Conservation (phyloP, 2,113 vertebrate species). For the Lophius piscatorius region DNA sequence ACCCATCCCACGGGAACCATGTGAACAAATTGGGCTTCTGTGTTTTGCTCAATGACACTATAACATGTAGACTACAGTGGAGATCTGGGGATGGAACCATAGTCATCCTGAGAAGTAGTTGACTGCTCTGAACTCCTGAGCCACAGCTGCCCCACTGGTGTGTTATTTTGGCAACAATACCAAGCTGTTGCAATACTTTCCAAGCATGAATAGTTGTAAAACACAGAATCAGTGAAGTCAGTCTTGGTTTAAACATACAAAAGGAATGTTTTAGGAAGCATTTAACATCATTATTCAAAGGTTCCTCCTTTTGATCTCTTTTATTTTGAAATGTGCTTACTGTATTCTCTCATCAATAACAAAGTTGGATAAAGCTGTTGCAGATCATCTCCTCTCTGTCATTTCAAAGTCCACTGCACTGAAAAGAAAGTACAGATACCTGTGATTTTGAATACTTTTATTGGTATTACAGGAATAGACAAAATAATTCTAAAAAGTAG, state of each 20-base stretch:
- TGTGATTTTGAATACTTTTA: constrained; percentile 57
- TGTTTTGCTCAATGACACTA: no score
- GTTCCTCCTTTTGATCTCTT: constrained; percentile 10
- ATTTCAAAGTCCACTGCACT: constrained; percentile 4
- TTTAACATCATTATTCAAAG: no score
- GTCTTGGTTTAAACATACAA: background rate
- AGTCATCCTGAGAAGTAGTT: no score
- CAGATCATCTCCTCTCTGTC: constrained; percentile 17
- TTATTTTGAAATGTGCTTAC: constrained; percentile 44
- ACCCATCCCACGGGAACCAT: no score
- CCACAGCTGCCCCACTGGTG: no score
- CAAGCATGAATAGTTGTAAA: background rate
- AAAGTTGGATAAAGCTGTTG: constrained; percentile 40
- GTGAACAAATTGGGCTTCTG: no score
- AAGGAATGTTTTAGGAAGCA: background rate
- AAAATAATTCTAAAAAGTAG: constrained; percentile 60
- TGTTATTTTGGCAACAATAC: constrained; percentile 18
- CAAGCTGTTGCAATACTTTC: constrained; percentile 9
- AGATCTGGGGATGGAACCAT: no score
- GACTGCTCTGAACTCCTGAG: no score
- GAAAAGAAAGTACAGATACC: constrained; percentile 1
- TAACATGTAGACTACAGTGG: no score
- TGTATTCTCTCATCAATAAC: constrained; percentile 21
- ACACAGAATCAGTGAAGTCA: background rate
- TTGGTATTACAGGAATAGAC: constrained; percentile 60